Evolutionary conservation across 1,140 invertebrate genomes (phyloP).

Genomic region (Pogonognathellus flavescens): DNA sequence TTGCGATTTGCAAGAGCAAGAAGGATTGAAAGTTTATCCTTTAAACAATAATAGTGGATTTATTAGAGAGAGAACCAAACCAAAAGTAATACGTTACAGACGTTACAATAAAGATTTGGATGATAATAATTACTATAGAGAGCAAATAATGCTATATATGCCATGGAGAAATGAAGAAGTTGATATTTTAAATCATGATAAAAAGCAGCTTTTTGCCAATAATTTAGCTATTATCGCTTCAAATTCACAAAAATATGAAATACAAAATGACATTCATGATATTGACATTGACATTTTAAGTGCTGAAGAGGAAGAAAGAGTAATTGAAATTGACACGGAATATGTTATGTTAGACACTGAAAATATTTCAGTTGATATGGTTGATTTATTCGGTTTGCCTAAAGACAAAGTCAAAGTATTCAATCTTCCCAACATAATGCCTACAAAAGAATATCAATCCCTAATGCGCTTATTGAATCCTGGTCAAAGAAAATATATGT

Average conservation of each 20-base stretch:
- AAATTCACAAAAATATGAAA: background rate
- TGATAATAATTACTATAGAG: background rate
- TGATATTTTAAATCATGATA: background rate
- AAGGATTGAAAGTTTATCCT: background rate
- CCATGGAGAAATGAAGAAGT: conserved; percentile 11
- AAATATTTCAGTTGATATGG: background rate
- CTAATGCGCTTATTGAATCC: too few relatives aligned
- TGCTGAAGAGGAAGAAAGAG: background rate
- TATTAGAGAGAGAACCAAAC: background rate
- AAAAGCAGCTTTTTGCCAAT: background rate
- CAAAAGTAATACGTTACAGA: conserved; percentile 1
- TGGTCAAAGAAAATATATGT: conserved; percentile 39
- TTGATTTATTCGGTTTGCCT: background rate
- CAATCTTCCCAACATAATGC: conserved; percentile 8
- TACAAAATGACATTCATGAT: background rate
- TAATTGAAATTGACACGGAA: background rate
- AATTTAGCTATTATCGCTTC: background rate
- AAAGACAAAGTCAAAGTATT: background rate
- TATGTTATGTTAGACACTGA: background rate
- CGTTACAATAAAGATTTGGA: background rate
- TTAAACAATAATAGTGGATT: background rate
- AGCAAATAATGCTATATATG: conserved; percentile 26
- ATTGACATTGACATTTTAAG: background rate
- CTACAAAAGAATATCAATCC: background rate
- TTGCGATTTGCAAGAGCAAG: background rate